Conservation (phyloP, 2,797 vertebrate species). For the Poeciliopsis infans region DNA sequence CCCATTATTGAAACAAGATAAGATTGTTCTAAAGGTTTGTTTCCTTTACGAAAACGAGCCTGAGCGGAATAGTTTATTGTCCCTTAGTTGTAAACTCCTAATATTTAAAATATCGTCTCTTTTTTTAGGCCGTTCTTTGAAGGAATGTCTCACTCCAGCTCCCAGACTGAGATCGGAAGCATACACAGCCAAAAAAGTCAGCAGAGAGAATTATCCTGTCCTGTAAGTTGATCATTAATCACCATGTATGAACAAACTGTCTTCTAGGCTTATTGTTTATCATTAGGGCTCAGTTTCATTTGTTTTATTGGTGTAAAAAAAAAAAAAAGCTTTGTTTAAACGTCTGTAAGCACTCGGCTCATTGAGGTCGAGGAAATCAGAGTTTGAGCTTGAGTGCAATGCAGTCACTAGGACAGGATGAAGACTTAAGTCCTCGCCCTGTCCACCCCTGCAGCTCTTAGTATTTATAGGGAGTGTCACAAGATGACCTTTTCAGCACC, state of each 20-base stretch:
- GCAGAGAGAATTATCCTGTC: conserved; percentile 69
- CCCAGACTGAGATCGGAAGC: conserved; percentile 85
- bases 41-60: neutral
- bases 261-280: conserved; percentile 36
- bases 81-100: neutral
- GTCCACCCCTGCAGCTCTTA: conserved; percentile 35
- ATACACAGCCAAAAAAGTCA: conserved; percentile 82
- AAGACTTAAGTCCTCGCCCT: conserved; percentile 35
- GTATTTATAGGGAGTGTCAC: conserved; percentile 73
- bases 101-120: neutral
- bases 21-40: neutral
- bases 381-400: conserved; percentile 52
- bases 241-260: conserved; percentile 20
- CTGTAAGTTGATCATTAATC: conserved; percentile 73
- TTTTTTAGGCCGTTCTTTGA: conserved; percentile 83
- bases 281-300: conserved; percentile 13
- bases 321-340: conserved; percentile 43
- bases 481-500: conserved; percentile 50
- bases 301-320: conserved; percentile 30
- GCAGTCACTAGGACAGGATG: conserved; percentile 30
- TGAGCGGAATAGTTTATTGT: neutral
- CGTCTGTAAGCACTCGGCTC: conserved; percentile 37
- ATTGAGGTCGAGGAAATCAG: conserved; percentile 55
- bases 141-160: conserved; percentile 86
- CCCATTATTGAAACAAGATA: neutral